phyloP scores from a whole-genome alignment of 2,797 vertebrate genomes.

The Luscinia luscinia region DNA sequence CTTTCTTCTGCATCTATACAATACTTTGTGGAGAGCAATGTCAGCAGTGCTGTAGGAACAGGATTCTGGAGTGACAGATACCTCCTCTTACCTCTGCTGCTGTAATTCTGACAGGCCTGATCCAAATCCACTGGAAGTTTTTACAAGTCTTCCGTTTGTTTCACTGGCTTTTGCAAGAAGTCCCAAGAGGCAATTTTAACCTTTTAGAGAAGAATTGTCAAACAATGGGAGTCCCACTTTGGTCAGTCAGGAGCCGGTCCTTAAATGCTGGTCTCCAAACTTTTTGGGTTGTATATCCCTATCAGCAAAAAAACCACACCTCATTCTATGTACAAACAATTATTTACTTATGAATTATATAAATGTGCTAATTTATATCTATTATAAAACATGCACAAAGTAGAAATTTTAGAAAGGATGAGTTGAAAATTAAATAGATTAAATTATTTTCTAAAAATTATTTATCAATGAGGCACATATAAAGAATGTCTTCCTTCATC shows the following conservation, averaged over 20 bases:
- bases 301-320: background rate
- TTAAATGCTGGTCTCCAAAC: background rate
- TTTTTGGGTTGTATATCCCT: background rate
- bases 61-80: background rate
- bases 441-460: rapidly evolving
- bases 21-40: background rate
- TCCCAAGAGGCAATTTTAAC: background rate
- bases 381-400: background rate
- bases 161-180: background rate
- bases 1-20: background rate
- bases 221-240: background rate
- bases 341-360: background rate
- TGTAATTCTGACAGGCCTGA: background rate
- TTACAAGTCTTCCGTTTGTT: background rate
- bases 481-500: background rate
- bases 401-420: background rate
- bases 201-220: background rate
- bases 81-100: background rate
- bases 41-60: background rate
- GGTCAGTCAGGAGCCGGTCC: background rate
- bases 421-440: background rate
- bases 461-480: background rate
- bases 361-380: background rate
- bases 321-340: background rate
- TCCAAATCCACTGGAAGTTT: background rate